phyloP scores from a whole-genome alignment of 2,797 vertebrate species.

The Trachurus trachurus region DNA sequence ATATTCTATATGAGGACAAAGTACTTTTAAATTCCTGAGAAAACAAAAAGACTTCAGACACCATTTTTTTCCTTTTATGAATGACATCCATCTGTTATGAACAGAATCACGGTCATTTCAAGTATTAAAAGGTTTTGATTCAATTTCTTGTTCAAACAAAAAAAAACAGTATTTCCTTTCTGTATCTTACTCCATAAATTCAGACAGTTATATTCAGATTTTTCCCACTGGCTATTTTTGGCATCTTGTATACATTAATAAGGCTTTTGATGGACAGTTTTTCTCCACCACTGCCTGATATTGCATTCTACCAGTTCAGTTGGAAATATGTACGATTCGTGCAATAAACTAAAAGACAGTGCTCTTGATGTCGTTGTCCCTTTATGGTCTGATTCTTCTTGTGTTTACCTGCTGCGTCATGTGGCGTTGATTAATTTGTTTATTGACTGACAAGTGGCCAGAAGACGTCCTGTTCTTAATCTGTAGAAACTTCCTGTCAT shows the following conservation, averaged over 20 bases:
- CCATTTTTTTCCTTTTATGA: conserved; percentile 48
- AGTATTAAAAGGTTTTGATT: conserved; percentile 62
- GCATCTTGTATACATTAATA: conserved; percentile 71
- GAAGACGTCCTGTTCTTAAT: not conserved
- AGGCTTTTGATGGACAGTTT: conserved; percentile 72
- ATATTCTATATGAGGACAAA: conserved; percentile 86
- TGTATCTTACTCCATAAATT: conserved; percentile 63
- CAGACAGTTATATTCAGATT: conserved; percentile 65
- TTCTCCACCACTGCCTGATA: conserved; percentile 79
- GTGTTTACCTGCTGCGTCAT: not conserved
- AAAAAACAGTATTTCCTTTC: conserved; percentile 67
- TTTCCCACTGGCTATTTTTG: conserved; percentile 71
- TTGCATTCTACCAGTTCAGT: conserved; percentile 81
- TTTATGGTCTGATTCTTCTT: conserved; percentile 24
- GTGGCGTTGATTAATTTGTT: not conserved
- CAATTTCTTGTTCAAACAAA: conserved; percentile 52
- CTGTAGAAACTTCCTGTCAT: not conserved
- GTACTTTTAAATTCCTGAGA: conserved; percentile 81
- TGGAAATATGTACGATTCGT: conserved; percentile 85
- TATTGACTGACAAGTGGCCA: not conserved
- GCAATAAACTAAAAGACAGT: conserved; percentile 85
- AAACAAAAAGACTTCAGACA: conserved; percentile 49
- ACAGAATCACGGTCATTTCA: conserved; percentile 59
- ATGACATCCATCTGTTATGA: conserved; percentile 54
- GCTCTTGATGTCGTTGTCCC: conserved; percentile 48